phyloP scores from a whole-genome alignment of 1,140 invertebrate species.

The Drosophila nikananu region DNA sequence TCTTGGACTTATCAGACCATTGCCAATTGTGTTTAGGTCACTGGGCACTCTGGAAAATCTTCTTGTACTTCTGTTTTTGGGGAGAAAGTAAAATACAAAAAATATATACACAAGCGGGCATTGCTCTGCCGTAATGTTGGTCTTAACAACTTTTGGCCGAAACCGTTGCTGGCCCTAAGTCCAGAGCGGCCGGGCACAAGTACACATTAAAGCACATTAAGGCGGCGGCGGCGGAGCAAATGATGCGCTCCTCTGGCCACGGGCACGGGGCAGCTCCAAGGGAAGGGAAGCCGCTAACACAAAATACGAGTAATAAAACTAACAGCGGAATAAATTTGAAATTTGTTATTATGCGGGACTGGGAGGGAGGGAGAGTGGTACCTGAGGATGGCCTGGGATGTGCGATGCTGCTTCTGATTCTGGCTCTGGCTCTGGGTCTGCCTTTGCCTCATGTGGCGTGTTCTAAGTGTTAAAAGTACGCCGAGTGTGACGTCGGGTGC shows the following conservation, averaged over 20 bases:
- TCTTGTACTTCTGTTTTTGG: conserved; percentile 24
- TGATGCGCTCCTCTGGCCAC: conserved; percentile 81
- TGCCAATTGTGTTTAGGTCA: conserved; percentile 75
- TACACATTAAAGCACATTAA: conserved; percentile 83
- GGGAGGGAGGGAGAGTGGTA: not conserved
- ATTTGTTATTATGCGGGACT: conserved; percentile 68
- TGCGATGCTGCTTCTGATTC: conserved; percentile 11
- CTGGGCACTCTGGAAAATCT: conserved; percentile 60
- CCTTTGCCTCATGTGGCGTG: conserved; percentile 27
- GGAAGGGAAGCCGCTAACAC: conserved; percentile 4
- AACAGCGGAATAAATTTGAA: conserved; percentile 80
- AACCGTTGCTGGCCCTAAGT: conserved; percentile 71
- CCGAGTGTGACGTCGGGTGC: conserved; percentile 79
- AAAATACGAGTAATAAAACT: conserved; percentile 40
- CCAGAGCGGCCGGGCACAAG: conserved; percentile 61
- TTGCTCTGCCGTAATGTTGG: conserved; percentile 74
- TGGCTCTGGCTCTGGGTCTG: not conserved
- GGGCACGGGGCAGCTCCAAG: conserved; percentile 16
- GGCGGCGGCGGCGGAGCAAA: conserved; percentile 74
- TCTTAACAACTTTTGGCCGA: conserved; percentile 65
- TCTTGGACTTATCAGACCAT: conserved; percentile 72
- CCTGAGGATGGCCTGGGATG: conserved; percentile 9
- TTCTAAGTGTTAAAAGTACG: conserved; percentile 81
- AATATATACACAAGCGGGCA: conserved; percentile 49
- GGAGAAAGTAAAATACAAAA: conserved; percentile 44